These are phyloP conservation scores for Chlorodrepanis virens DNA, from an alignment of 2,113 vertebrate genomes.

Conservation along the genomic window DNA sequence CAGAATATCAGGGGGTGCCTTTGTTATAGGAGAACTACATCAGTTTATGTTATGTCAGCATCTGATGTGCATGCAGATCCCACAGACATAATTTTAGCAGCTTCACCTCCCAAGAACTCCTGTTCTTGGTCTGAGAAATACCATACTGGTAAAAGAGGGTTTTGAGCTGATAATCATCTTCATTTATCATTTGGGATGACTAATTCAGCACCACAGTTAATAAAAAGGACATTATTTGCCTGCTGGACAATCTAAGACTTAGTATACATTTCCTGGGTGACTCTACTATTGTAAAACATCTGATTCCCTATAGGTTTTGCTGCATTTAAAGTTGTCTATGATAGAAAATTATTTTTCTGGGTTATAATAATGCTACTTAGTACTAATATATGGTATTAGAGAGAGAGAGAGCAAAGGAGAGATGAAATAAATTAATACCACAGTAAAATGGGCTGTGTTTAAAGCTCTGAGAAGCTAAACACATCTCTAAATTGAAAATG, in stretches of 20 bases:
- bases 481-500: not conserved
- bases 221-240: not conserved
- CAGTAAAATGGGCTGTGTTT: not conserved
- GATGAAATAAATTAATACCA: not conserved
- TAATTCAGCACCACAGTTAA: not conserved
- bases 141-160: not conserved
- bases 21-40: not conserved
- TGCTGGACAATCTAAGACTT: not conserved
- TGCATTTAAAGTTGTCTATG: not conserved
- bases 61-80: not conserved
- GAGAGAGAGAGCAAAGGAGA: not conserved
- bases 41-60: not conserved
- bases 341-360: not conserved
- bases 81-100: not conserved
- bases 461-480: not conserved
- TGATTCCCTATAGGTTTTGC: not conserved
- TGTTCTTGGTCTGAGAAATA: not conserved
- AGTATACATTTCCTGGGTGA: not conserved
- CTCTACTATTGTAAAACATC: not conserved
- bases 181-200: not conserved
- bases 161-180: not conserved
- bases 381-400: not conserved
- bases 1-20: not conserved
- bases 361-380: not conserved
- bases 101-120: not conserved